Percentiles rank a stretch among this genome's conserved stretches.
phyloP scores from a whole-genome alignment of 2,888 invertebrate species.

The Rhabditophanes sp. region DNA sequence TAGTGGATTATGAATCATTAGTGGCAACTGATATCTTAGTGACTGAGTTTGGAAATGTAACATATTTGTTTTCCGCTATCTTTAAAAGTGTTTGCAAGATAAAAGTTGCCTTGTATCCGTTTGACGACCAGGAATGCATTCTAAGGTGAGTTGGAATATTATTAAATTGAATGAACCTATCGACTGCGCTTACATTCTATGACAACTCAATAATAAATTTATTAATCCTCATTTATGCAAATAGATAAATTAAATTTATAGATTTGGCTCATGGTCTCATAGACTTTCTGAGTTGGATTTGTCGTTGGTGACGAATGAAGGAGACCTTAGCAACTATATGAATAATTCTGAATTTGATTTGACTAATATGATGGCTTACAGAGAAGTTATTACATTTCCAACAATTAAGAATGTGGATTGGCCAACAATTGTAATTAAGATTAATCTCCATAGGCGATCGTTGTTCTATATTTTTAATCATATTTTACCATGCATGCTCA shows the following conservation, averaged over 20 bases:
- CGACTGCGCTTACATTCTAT: too few species aligned
- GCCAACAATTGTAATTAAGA: slow-evolving; percentile 48
- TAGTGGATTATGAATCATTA: slow-evolving; percentile 46
- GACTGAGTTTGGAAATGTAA: slow-evolving; percentile 49
- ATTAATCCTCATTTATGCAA: too few species aligned
- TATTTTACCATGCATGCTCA: slow-evolving; percentile 51
- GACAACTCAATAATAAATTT: too few species aligned
- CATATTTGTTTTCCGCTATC: slow-evolving; percentile 51
- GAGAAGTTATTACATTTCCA: slow-evolving; percentile 22
- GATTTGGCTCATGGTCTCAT: slow-evolving; percentile 52
- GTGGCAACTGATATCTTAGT: slow-evolving; percentile 51
- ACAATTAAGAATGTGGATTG: slow-evolving; percentile 45
- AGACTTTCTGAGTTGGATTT: slow-evolving; percentile 52
- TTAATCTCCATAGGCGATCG: slow-evolving; percentile 40
- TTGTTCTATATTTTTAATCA: slow-evolving; percentile 50
- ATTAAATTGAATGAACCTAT: slow-evolving; percentile 1
- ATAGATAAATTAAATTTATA: too few species aligned
- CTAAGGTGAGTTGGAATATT: background rate
- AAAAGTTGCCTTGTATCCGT: slow-evolving; percentile 51
- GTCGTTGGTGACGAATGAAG: slow-evolving; percentile 56
- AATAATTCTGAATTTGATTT: slow-evolving; percentile 78
- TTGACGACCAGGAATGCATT: slow-evolving; percentile 48
- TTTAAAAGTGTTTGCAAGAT: slow-evolving; percentile 51
- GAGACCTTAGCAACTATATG: slow-evolving; percentile 72
- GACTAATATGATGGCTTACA: slow-evolving; percentile 46